phyloP scores from a whole-genome alignment of 2,113 vertebrate species.

The Hemibagrus wyckioides region DNA sequence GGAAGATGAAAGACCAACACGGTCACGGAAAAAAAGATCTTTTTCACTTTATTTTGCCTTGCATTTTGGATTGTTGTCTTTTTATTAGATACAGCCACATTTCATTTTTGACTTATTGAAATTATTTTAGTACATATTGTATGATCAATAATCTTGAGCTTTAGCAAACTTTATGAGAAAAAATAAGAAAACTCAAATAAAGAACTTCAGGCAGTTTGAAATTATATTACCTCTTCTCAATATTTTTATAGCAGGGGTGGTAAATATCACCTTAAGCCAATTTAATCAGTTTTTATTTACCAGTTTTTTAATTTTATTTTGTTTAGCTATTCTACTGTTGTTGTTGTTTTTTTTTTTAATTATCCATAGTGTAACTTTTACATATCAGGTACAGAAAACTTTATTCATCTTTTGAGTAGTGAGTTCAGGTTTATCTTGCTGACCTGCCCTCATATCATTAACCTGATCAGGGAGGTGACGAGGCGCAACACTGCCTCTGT shows the following conservation, averaged over 20 bases:
- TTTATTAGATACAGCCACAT: background rate
- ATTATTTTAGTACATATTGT: background rate
- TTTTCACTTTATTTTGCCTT: background rate
- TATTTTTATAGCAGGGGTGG: background rate
- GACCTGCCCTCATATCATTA: background rate
- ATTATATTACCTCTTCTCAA: background rate
- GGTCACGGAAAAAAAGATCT: background rate
- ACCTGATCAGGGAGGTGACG: background rate
- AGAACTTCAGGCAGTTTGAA: background rate
- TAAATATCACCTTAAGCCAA: background rate
- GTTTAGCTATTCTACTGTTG: no score
- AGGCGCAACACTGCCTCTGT: conserved; percentile 56
- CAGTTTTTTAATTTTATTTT: background rate
- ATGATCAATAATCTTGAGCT: background rate
- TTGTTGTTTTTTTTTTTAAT: no score
- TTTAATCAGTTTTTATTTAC: background rate
- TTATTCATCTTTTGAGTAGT: background rate
- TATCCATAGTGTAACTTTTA: background rate
- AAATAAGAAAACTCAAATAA: background rate
- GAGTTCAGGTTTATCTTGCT: background rate
- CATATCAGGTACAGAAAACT: background rate
- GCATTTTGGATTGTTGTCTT: background rate
- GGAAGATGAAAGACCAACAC: background rate
- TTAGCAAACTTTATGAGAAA: background rate
- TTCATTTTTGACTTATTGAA: background rate